These are phyloP conservation scores for Actias luna DNA, from an alignment of 2,888 invertebrate species.

Conservation along the genomic window DNA sequence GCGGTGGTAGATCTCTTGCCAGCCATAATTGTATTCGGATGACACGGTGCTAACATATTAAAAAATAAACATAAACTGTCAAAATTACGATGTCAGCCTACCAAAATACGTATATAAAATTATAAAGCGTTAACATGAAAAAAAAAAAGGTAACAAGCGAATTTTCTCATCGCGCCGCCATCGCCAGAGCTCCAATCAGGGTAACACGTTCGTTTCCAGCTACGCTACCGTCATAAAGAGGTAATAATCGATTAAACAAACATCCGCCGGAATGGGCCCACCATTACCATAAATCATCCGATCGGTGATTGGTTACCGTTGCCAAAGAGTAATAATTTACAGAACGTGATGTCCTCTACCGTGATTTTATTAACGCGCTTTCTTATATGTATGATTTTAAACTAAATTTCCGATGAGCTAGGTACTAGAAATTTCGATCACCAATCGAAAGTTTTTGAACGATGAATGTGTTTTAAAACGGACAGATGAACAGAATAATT, in stretches of 20 bases:
- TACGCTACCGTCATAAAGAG: conserved; percentile 62
- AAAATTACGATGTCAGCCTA: background rate
- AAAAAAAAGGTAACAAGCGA: conserved; percentile 3
- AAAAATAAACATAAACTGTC: no score
- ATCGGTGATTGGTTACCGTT: conserved; percentile 56
- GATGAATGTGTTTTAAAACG: no score
- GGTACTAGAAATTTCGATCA: no score
- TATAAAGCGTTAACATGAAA: background rate
- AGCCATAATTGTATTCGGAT: no score
- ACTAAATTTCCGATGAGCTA: no score
- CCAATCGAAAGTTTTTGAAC: no score
- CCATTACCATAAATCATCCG: conserved; percentile 69
- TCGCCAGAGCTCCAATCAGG: conserved; percentile 37
- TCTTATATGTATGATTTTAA: no score
- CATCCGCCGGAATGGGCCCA: conserved; percentile 63
- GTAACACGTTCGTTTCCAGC: conserved; percentile 30
- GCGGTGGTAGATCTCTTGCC: no score
- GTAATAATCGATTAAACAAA: conserved; percentile 76
- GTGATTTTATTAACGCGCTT: no score
- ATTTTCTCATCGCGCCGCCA: conserved; percentile 12
- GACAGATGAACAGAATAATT: no score
- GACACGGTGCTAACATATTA: no score
- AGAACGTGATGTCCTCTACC: background rate
- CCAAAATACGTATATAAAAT: background rate
- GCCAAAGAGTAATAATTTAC: conserved; percentile 37